These are phyloP conservation scores for Hylaeus anthracinus DNA, from an alignment of 1,140 invertebrate genomes.

Conservation along the genomic window DNA sequence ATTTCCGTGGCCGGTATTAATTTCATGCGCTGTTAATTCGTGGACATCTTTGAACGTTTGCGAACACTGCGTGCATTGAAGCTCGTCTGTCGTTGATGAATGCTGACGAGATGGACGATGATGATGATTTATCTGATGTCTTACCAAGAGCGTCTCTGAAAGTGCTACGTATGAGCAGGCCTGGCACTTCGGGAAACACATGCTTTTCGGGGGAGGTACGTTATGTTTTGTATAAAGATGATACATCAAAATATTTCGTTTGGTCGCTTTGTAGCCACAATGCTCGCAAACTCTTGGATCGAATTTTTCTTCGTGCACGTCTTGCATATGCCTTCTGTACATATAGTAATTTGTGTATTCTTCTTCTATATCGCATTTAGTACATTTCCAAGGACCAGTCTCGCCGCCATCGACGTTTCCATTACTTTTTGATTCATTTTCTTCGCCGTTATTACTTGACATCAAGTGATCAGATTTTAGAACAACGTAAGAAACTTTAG, in stretches of 20 bases:
- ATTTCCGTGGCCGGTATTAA: slow-evolving; percentile 70
- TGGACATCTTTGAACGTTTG: slow-evolving; percentile 68
- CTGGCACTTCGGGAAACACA: slow-evolving; percentile 88
- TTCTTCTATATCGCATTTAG: slow-evolving; percentile 82
- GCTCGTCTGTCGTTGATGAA: slow-evolving; percentile 50
- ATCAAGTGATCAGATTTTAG: slow-evolving; percentile 80
- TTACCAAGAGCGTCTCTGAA: slow-evolving; percentile 84
- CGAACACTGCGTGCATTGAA: slow-evolving; percentile 72
- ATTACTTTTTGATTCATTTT: slow-evolving; percentile 62
- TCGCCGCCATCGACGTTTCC: slow-evolving; percentile 70
- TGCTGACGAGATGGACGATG: slow-evolving; percentile 67
- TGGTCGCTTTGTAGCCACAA: slow-evolving; percentile 89
- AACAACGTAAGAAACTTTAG: slow-evolving; percentile 81
- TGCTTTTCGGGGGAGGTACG: slow-evolving; percentile 86
- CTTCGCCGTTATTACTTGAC: slow-evolving; percentile 65
- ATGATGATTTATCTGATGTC: slow-evolving; percentile 84
- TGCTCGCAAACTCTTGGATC: slow-evolving; percentile 91
- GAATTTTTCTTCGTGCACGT: slow-evolving; percentile 90
- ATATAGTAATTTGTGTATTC: slow-evolving; percentile 88
- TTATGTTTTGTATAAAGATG: slow-evolving; percentile 91
- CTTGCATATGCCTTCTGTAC: slow-evolving; percentile 90
- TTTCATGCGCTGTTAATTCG: slow-evolving; percentile 72
- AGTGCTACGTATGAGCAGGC: slow-evolving; percentile 88
- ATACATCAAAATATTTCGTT: slow-evolving; percentile 89
- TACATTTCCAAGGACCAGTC: slow-evolving; percentile 79